Evolutionary conservation across 2,797 vertebrate species (phyloP).

Genomic region (Gephyroberyx darwinii): DNA sequence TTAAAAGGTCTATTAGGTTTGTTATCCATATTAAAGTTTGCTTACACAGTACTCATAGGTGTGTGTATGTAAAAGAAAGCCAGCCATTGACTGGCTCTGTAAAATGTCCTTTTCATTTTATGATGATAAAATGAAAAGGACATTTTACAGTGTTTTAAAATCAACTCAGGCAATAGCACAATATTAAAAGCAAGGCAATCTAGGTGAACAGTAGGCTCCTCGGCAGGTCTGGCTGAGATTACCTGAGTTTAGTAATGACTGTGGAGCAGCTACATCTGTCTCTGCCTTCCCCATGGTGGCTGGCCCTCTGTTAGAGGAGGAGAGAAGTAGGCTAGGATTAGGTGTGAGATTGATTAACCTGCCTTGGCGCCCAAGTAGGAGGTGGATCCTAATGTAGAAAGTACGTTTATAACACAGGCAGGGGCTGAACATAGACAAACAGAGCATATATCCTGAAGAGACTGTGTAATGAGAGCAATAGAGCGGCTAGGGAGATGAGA

Average conservation of each 20-base stretch:
- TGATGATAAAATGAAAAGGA: constrained; percentile 31
- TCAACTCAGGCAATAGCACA: constrained; percentile 16
- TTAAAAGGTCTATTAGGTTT: background rate
- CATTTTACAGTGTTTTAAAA: constrained; percentile 15
- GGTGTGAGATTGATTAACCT: constrained; percentile 67
- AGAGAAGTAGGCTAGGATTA: constrained; percentile 61
- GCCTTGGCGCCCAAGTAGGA: constrained; percentile 50
- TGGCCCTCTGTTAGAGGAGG: constrained; percentile 39
- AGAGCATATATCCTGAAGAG: constrained; percentile 39
- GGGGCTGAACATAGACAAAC: constrained; percentile 42
- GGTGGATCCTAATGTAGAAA: constrained; percentile 47
- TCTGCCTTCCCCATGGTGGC: constrained; percentile 53
- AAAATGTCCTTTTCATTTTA: constrained; percentile 52
- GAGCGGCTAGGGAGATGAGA: background rate
- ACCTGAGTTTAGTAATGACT: constrained; percentile 54
- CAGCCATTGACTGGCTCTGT: constrained; percentile 51
- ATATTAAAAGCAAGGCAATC: constrained; percentile 49
- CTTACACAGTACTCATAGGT: constrained; percentile 18
- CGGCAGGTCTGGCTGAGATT: constrained; percentile 45
- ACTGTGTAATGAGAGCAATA: constrained; percentile 3
- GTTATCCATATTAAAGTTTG: background rate
- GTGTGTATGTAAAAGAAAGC: constrained; percentile 31
- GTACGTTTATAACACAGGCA: constrained; percentile 47
- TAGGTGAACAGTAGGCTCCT: constrained; percentile 37
- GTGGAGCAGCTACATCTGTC: constrained; percentile 60